A percentile compares a stretch with the other conserved stretches of the same genome.
phyloP scores from a whole-genome alignment of 53 echinoderm and acorn worm species.

The Stichopus horrens region DNA sequence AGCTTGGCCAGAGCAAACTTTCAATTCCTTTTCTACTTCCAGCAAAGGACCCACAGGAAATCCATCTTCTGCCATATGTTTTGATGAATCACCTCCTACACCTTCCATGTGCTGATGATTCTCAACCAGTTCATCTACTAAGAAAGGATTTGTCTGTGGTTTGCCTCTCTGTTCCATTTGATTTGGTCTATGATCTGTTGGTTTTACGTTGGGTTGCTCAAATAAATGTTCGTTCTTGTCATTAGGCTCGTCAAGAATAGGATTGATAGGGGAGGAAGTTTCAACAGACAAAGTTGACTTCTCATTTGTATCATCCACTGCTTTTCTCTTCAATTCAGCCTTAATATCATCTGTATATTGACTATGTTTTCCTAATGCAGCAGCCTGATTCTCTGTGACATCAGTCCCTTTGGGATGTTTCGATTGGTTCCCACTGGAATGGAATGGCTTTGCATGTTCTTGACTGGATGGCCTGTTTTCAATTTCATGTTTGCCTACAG shows the following conservation, averaged over 20 bases:
- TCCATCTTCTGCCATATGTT: too few relatives aligned
- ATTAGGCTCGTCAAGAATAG: too few relatives aligned
- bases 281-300: background rate
- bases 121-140: background rate
- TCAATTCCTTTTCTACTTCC: too few relatives aligned
- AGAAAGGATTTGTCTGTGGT: background rate
- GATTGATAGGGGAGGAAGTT: background rate
- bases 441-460: background rate
- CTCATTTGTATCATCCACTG: background rate
- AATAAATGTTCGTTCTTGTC: background rate
- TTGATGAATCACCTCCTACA: too few relatives aligned
- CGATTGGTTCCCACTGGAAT: background rate
- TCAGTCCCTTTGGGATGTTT: background rate
- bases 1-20: background rate
- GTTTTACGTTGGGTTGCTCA: background rate
- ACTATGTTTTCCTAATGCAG: background rate
- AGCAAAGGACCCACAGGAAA: too few relatives aligned
- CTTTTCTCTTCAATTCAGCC: background rate
- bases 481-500: background rate
- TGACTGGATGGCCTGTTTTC: background rate
- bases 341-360: background rate
- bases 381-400: background rate
- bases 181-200: background rate
- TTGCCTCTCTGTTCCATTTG: background rate
- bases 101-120: conserved; percentile 25